Evolutionary conservation across 2,797 vertebrate genomes (phyloP).

Genomic region (Leptatherina wallacei): DNA sequence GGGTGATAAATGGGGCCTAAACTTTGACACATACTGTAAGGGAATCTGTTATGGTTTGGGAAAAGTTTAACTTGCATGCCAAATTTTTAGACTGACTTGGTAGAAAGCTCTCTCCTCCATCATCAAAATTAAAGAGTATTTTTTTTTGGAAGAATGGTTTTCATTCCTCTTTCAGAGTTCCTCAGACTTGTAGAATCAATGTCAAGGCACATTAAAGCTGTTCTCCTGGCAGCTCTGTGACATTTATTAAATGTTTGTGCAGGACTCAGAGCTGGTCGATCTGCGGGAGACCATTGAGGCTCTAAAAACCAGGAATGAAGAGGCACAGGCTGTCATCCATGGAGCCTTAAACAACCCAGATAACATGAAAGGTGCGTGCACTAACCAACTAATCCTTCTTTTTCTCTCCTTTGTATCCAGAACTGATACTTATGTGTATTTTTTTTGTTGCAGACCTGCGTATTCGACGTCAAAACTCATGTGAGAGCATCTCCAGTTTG

Average conservation of each 20-base stretch:
- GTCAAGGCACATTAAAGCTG: not conserved
- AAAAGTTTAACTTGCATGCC: too few relatives aligned
- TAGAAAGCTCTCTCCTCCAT: not conserved
- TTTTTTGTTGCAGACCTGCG: constrained; percentile 84
- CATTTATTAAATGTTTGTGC: constrained; percentile 15
- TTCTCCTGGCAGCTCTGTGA: not conserved
- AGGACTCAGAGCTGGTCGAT: constrained; percentile 92
- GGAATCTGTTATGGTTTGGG: not conserved
- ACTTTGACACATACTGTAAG: not conserved
- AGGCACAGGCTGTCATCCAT: constrained; percentile 94
- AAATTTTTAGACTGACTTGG: not conserved
- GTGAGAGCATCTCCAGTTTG: constrained; percentile 96
- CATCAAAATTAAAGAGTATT: not conserved
- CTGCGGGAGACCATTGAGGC: constrained; percentile 93
- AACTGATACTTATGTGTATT: not conserved
- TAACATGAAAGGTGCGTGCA: constrained; percentile 85
- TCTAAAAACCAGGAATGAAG: constrained; percentile 90
- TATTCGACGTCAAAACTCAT: constrained; percentile 95
- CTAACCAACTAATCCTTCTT: not conserved
- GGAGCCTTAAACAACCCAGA: constrained; percentile 90
- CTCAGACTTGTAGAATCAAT: not conserved
- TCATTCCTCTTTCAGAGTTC: not conserved
- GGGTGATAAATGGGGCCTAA: not conserved
- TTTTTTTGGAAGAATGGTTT: not conserved
- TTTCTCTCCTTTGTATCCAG: constrained; percentile 1